Conservation (phyloP, 2,888 invertebrate species). For the Lochmaea capreae region DNA sequence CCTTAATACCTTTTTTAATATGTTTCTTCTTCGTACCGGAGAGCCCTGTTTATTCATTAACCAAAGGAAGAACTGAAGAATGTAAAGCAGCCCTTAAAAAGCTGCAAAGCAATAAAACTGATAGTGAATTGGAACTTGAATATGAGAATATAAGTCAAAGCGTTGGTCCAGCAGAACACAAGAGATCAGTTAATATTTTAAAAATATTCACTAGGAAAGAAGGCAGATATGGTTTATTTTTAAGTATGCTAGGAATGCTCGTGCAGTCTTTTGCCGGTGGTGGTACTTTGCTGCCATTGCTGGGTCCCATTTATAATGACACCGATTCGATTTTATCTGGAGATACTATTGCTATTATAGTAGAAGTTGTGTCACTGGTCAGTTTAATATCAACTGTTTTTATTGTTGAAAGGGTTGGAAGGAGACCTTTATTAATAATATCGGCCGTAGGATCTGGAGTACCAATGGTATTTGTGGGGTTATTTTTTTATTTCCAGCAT, state of each 20-base stretch:
- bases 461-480: not conserved
- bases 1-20: not conserved
- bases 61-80: not conserved
- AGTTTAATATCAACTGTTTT: not conserved
- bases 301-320: constrained; percentile 14
- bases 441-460: not conserved
- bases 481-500: constrained; percentile 10
- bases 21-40: not conserved
- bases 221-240: constrained; percentile 7
- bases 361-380: not conserved
- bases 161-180: not conserved
- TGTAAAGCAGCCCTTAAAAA: not conserved
- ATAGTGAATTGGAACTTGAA: not conserved
- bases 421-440: constrained; percentile 2
- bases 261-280: not conserved
- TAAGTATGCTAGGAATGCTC: constrained; percentile 1
- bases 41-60: constrained; percentile 5
- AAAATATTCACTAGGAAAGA: not conserved
- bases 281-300: not conserved
- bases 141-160: not conserved
- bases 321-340: not conserved
- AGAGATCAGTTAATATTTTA: not conserved
- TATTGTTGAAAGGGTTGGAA: constrained; percentile 8
- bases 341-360: constrained; percentile 8
- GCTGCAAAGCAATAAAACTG: constrained; percentile 9